phyloP scores from a whole-genome alignment of 2,113 vertebrate species.

The Peromyscus californicus region DNA sequence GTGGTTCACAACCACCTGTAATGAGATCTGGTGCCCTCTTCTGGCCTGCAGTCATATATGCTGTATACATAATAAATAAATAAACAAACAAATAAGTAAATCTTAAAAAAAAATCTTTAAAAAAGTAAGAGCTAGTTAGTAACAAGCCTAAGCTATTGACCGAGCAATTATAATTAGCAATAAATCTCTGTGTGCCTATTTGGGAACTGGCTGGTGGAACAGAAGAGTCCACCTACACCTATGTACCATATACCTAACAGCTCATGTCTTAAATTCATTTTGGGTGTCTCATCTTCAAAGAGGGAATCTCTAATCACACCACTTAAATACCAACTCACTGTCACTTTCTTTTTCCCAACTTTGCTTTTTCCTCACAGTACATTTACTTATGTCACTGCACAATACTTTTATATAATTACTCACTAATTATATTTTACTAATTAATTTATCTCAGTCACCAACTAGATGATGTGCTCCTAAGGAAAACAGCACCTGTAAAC shows the following conservation, averaged over 20 bases:
- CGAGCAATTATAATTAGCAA: background rate
- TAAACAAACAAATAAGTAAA: too few species aligned
- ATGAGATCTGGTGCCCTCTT: too few species aligned
- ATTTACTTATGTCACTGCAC: background rate
- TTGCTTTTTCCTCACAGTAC: background rate
- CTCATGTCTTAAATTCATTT: background rate
- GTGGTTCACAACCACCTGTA: too few species aligned
- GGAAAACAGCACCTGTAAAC: background rate
- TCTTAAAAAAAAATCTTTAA: too few species aligned
- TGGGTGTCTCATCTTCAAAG: background rate
- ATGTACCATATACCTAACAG: background rate
- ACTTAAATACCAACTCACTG: background rate
- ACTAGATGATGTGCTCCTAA: background rate
- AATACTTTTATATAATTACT: background rate
- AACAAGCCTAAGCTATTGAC: background rate
- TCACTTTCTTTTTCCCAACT: constrained; percentile 4
- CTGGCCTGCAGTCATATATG: too few species aligned
- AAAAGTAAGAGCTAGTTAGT: background rate
- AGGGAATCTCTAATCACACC: background rate
- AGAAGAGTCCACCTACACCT: background rate
- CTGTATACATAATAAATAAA: too few species aligned
- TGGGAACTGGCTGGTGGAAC: background rate
- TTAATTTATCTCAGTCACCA: background rate
- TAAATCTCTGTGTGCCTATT: background rate
- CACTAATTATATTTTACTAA: background rate